Conservation (phyloP, 1,140 invertebrate species). For the Hormaphis cornu region DNA sequence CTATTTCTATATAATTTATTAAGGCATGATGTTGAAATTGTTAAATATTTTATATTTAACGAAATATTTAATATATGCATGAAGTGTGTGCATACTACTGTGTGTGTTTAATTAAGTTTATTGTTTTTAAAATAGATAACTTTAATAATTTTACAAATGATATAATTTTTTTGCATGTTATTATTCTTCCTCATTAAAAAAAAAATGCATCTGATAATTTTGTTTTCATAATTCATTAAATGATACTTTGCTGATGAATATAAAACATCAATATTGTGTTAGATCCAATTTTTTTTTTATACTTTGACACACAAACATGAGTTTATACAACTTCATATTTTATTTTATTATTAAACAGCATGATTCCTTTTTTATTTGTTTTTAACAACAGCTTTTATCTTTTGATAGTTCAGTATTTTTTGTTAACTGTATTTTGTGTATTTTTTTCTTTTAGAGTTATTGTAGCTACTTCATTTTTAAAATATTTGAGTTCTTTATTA, state of each 20-base stretch:
- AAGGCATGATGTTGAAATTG: no score
- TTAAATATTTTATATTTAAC: no score
- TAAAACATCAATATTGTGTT: not conserved
- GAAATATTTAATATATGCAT: conserved; percentile 17
- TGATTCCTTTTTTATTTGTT: not conserved
- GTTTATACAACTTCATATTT: not conserved
- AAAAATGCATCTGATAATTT: not conserved
- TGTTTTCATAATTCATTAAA: no score
- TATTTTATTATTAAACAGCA: conserved; percentile 7
- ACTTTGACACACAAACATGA: conserved; percentile 30
- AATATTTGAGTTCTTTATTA: no score
- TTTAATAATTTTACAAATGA: not conserved
- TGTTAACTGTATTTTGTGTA: not conserved
- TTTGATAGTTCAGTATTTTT: not conserved
- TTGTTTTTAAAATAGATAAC: not conserved
- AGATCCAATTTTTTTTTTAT: not conserved
- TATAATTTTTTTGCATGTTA: conserved; percentile 7
- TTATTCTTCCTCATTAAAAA: not conserved
- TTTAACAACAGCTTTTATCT: not conserved
- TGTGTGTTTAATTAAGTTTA: not conserved
- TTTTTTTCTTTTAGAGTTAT: no score
- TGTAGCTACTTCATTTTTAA: no score
- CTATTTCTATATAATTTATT: not conserved
- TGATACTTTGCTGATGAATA: no score
- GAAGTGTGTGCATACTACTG: no score